Evolutionary conservation across 2,888 invertebrate genomes (phyloP), one percentile per base, ranked within the genome.

Genomic region (Coenonympha glycerion): DNA sequence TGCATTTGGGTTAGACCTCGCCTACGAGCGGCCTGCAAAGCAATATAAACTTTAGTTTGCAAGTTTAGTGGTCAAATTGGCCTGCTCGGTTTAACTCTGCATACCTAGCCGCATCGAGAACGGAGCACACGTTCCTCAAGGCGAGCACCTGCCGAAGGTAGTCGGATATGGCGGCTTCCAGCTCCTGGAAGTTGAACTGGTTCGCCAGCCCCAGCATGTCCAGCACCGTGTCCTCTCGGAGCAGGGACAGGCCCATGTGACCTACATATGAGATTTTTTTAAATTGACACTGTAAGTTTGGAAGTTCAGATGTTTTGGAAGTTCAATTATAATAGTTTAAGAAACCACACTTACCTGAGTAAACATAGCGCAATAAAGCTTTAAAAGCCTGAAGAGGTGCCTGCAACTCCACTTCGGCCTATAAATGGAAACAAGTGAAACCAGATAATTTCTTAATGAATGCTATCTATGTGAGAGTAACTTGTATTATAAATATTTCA

Each of bases 151-250:
- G 95, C 58, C 95, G 91, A 62, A 99, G 87, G 80, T 97, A 97
- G 67, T 98, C 96, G 0, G 97, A 97, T 61, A 99, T 95, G 21
- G 97, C 92, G 0, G 91, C 86, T 88, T 99, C 98, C 60, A 99
- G 79, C 76, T 97, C 95, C 52, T 81, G 91, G 84, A 99, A 98
- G 52, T 97, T 97, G 86, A 97, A 99, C 75, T 97, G 94, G 87
- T 99, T 97, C 26, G 98, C 95, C 73, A 99, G 88, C 3, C 97
- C 97, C 47, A 92, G 74, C 61, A 91, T 92, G 65, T 92, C 92
- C 58, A 92, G 80, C 52, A 92, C 91, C 3, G 91, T 90, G 56
- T 92, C 92, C 66, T 92, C 92, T 41, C 91, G 90, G 60, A 92
- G 79, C 52, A 90, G 84, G 24, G 91, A 89, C 40, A 92, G 75